Conservation (phyloP, 2,113 vertebrate genomes). For the Ranitomeya variabilis region DNA sequence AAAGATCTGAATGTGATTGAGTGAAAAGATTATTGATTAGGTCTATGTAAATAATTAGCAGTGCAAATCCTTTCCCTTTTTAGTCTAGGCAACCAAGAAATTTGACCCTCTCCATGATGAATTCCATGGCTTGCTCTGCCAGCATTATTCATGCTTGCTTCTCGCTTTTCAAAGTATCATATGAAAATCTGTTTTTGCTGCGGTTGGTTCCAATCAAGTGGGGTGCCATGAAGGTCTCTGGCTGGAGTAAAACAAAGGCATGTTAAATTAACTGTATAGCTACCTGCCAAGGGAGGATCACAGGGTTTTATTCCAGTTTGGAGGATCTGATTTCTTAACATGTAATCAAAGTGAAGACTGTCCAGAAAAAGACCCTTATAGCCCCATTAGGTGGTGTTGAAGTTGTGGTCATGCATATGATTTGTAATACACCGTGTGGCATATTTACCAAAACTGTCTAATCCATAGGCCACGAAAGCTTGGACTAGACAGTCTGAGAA, state of each 20-base stretch:
- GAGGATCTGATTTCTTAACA: constrained; percentile 10
- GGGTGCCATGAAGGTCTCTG: background rate
- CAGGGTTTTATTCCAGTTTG: background rate
- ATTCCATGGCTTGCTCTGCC: background rate
- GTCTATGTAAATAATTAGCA: background rate
- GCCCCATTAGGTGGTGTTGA: background rate
- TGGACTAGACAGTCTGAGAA: too few species aligned
- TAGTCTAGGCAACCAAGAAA: background rate
- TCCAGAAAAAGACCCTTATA: background rate
- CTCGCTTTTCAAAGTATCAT: constrained; percentile 7
- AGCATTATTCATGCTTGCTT: background rate
- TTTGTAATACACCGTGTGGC: background rate
- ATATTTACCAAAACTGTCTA: too few species aligned
- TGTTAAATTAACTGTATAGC: constrained; percentile 10
- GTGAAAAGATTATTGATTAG: background rate
- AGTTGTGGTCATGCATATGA: background rate
- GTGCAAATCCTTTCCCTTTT: background rate
- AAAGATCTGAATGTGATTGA: background rate
- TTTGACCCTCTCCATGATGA: background rate
- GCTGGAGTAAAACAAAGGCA: constrained; percentile 26
- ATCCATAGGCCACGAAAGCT: too few species aligned
- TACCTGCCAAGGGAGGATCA: constrained; percentile 28
- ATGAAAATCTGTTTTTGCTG: constrained; percentile 26
- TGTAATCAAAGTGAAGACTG: background rate
- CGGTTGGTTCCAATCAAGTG: constrained; percentile 31